These are phyloP conservation scores for Rugalucina vietnamica DNA, from an alignment of 2,888 invertebrate species.

Conservation along the genomic window DNA sequence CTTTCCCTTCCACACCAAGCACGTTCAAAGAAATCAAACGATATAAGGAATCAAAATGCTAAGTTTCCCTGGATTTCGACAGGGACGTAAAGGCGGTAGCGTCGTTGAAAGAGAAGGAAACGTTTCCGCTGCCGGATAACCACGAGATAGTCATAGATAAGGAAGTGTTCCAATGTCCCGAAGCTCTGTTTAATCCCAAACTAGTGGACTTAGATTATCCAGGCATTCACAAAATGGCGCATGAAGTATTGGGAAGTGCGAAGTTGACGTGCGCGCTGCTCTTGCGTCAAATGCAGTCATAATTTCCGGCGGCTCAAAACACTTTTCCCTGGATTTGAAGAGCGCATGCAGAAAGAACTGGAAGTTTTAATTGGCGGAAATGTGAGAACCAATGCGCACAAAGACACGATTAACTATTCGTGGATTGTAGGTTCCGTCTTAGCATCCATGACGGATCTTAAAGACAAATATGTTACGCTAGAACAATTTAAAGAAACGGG, in stretches of 20 bases:
- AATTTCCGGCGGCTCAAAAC: not conserved
- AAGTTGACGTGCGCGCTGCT: slow-evolving; percentile 1
- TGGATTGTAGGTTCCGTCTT: slow-evolving; percentile 16
- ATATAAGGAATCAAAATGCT: not conserved
- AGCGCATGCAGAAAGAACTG: slow-evolving; percentile 12
- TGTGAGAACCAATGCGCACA: not conserved
- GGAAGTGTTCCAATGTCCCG: slow-evolving; percentile 1
- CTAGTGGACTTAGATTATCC: not conserved
- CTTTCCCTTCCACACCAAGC: not conserved
- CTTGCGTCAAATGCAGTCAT: not conserved
- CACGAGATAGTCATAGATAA: not conserved
- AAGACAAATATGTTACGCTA: not conserved
- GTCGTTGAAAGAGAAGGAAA: not conserved
- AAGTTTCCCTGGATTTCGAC: not conserved
- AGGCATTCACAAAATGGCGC: not conserved
- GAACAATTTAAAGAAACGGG: slow-evolving; percentile 9
- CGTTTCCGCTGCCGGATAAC: slow-evolving; percentile 1
- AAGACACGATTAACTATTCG: not conserved
- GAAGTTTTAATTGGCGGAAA: not conserved
- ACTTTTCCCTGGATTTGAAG: slow-evolving; percentile 13
- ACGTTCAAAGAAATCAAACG: not conserved
- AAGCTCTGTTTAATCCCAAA: not conserved
- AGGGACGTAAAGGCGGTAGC: not conserved
- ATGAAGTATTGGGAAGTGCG: not conserved
- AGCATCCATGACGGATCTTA: not conserved